phyloP scores from a whole-genome alignment of 1,140 invertebrate genomes.

The Alviniconcha marisindica region DNA sequence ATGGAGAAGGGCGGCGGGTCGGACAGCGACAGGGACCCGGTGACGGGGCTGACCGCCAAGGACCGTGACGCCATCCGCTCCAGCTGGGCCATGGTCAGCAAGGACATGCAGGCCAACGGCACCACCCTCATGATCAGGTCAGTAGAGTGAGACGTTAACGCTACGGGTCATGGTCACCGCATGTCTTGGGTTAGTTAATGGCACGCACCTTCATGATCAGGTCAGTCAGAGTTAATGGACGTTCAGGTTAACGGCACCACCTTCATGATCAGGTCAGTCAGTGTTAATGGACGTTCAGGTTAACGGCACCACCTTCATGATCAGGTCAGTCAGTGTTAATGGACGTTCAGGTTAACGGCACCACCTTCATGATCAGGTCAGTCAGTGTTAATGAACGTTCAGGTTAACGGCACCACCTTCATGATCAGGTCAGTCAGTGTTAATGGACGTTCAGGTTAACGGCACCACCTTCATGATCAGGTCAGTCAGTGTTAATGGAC shows the following conservation, averaged over 20 bases:
- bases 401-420: conserved; percentile 1
- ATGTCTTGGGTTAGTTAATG: no score
- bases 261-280: conserved; percentile 30
- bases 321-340: no score
- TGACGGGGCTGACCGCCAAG: conserved; percentile 19
- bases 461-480: conserved; percentile 28
- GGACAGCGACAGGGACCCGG: background rate
- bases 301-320: conserved; percentile 3
- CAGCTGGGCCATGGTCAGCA: conserved; percentile 31
- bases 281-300: no score
- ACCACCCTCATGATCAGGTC: conserved; percentile 30
- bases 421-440: conserved; percentile 36
- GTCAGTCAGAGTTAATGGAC: conserved; percentile 31
- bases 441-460: conserved; percentile 1
- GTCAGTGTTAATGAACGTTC: background rate
- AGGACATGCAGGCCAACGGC: conserved; percentile 15
- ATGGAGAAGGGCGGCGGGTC: background rate
- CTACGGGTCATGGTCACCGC: no score
- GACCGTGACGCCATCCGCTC: conserved; percentile 19
- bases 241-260: background rate
- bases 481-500: no score
- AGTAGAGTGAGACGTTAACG: no score
- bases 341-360: conserved; percentile 2
- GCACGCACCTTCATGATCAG: conserved; percentile 26
- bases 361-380: conserved; percentile 33